These are phyloP conservation scores for Acanthopagrus latus DNA, from an alignment of 2,797 vertebrate genomes.

Conservation along the genomic window DNA sequence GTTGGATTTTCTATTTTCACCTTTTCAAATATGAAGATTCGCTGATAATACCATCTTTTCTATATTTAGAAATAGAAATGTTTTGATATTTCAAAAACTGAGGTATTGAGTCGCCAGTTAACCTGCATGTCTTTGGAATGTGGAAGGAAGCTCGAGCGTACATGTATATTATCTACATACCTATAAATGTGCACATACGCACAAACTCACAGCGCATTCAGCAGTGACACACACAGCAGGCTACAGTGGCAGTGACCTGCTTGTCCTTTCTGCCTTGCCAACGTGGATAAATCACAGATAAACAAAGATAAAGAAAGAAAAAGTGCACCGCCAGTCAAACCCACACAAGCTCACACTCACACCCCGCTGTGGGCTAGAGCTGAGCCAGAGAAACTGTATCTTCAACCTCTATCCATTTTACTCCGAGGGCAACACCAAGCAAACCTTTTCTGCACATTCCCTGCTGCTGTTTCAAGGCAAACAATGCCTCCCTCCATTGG, in stretches of 20 bases:
- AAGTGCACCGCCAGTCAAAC: conserved; percentile 52
- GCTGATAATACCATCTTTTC: no score
- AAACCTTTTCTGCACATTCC: conserved; percentile 42
- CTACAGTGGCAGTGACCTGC: conserved; percentile 40
- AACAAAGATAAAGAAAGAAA: conserved; percentile 65
- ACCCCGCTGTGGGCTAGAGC: conserved; percentile 61
- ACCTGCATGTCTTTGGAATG: no score
- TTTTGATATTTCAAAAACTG: no score
- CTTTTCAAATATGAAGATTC: no score
- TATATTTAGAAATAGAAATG: no score
- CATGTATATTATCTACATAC: background rate
- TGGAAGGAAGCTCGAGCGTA: no score
- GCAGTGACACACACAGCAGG: conserved; percentile 1
- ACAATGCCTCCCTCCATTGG: conserved; percentile 36
- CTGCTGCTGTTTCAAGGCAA: conserved; percentile 40
- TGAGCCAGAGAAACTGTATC: conserved; percentile 76
- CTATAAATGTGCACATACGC: background rate
- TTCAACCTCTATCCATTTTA: conserved; percentile 59
- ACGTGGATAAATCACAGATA: conserved; percentile 71
- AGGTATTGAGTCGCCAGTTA: no score
- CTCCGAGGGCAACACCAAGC: conserved; percentile 50
- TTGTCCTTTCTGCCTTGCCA: conserved; percentile 57
- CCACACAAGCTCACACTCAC: conserved; percentile 38
- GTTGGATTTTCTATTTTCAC: no score
- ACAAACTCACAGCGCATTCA: conserved; percentile 7